Base-by-base conservation (phyloP, 2,797 vertebrate species). In the Hypotaenidia okinawae region DNA sequence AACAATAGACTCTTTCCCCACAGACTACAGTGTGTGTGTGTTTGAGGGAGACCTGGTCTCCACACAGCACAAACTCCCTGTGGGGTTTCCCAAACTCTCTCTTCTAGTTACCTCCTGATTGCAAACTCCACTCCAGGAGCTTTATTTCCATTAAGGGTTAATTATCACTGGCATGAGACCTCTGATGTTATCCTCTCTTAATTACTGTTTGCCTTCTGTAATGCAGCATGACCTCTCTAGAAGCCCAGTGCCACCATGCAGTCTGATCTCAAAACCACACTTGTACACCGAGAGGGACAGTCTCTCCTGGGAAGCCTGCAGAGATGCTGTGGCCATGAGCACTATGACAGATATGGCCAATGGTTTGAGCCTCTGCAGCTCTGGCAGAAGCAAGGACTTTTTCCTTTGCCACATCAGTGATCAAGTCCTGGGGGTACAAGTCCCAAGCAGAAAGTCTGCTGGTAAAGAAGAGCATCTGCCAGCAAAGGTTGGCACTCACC, bases 1-100 rank as follows among this genome's bases (percentile, higher is more conserved):
- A 70, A 68, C 93, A 94, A 90, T 23, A 79, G 80, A 47, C 28
- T 79, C 35, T 45, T 45, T 90, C 89, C 47, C 74, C n/a, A 11
- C n/a, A 82, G 87, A 41, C 62, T 47, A 9, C 17, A 6, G 1
- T 64, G 55, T 1, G 1, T 64, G 55, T 1, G 0, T 75, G 39
- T 75, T 61, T 52, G 59, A 63, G 52, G 74, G 59, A 63, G 51
- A 63, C 18, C 61, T 66, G 25, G 59, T 81, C 21, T 89, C 67
- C 67, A 52, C 35, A 57, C 27, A 52, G 33, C 30, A 32, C 24
- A 25, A 54, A 37, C 4, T 78, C 61, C 66, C 27, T 22, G 0
- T 33, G 18, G 64, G 4, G 14, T 82, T 90, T 79, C 63, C 51
- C 63, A 64, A n/a, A 70, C 39, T 13, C 3, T 59, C 52, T 79